These are phyloP conservation scores for Cochlearius cochlearius DNA, from an alignment of 2,113 vertebrate genomes.

Conservation along the genomic window DNA sequence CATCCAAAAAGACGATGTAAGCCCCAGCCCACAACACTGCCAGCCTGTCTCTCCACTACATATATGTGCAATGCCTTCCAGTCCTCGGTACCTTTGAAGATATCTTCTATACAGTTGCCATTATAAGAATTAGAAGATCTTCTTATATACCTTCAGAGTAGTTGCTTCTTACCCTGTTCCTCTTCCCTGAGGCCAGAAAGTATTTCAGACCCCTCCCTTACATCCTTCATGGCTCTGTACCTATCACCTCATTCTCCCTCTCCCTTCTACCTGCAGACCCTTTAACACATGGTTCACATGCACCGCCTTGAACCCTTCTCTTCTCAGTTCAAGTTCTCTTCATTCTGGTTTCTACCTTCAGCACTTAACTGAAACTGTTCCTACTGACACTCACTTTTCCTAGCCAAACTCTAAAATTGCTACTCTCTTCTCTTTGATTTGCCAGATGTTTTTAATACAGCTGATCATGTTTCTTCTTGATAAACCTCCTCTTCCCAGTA, in stretches of 20 bases:
- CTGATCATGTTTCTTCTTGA: not conserved
- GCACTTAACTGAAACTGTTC: not conserved
- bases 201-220: not conserved
- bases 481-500: not conserved
- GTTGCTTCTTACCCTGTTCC: not conserved
- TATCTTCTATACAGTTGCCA: not conserved
- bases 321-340: not conserved
- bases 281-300: not conserved
- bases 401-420: not conserved
- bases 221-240: not conserved
- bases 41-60: not conserved
- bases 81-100: not conserved
- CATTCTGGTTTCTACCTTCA: not conserved
- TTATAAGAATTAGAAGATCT: not conserved
- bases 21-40: not conserved
- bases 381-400: not conserved
- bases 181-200: not conserved
- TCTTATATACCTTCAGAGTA: not conserved
- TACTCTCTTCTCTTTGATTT: not conserved
- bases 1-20: not conserved
- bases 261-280: not conserved
- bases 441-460: not conserved
- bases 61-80: not conserved
- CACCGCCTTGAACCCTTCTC: not conserved
- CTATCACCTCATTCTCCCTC: not conserved